Evolutionary conservation across 1,140 invertebrate species (phyloP), one percentile per base, ranked within the genome.

Genomic region (Latrodectus geometricus): DNA sequence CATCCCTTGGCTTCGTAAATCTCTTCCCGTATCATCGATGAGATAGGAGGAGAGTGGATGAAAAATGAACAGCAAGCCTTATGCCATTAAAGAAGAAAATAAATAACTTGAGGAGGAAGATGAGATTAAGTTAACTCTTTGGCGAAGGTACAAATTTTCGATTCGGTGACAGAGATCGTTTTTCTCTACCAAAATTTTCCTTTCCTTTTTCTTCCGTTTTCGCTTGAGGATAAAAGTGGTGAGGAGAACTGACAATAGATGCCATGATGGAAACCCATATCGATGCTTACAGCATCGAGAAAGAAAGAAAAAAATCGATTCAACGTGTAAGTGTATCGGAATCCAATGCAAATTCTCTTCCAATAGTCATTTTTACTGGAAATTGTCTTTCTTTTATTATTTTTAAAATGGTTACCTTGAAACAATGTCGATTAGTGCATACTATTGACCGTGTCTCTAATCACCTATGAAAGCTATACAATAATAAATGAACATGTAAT

Each of bases 131-230:
- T 20, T 69, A 84, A 76, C 72, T 76, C 49, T 70, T 76, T 84
- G 82, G 82, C 73, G 48, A 14, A 76, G 65, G 65, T 76, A 84
- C 82, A 84, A 84, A 84, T 84, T 84, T 76, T 35, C 82, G 73
- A 76, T 84, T 61, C 48, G n/a, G 69, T 76, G 73, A 84, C 61
- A 84, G 61, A 75, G 82, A 84, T 84, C 82, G 61, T 76, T 84
- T 76, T 84, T 84, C 80, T 73, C 35, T 35, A 1, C 35, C 35
- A 61, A 48, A 23, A 61, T 54, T 76, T 56, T 56, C 17, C 17
- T 23, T 76, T 20, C 23, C 23, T 49, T n/a, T 12, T 14, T 48
- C 49, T n/a, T 17, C 65, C 48, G 15, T 79, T 68, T 77, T 61
- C 54, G 17, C 21, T 21, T 20, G 61, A 48, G 61, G 48, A 15